Percentiles rank a stretch among this genome's conserved stretches.
These are phyloP conservation scores for Apogon hyalosoma DNA, from an alignment of 2,797 vertebrate species.

Conservation along the genomic window DNA sequence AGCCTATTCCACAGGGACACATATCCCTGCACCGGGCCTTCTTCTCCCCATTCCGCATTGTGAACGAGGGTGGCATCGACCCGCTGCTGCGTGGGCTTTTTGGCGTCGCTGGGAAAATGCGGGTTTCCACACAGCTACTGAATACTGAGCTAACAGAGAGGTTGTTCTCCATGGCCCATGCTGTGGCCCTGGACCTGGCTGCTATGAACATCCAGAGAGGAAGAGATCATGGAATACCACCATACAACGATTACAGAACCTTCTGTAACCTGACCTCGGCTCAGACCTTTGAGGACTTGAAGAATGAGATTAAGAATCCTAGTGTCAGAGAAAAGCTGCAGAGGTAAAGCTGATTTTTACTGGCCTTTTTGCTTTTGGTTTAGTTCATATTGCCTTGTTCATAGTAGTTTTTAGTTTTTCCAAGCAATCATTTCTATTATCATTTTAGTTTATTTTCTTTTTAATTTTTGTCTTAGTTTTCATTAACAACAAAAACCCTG, in stretches of 20 bases:
- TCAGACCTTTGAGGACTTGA: conserved; percentile 92
- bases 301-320: conserved; percentile 94
- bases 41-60: conserved; percentile 97
- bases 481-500: too few relatives aligned
- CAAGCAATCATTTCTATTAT: too few relatives aligned
- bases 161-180: conserved; percentile 96
- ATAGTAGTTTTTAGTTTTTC: too few relatives aligned
- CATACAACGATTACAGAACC: conserved; percentile 96
- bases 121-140: conserved; percentile 91
- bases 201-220: conserved; percentile 98
- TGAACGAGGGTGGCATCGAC: conserved; percentile 98
- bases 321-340: conserved; percentile 92
- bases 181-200: conserved; percentile 96
- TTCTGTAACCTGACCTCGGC: conserved; percentile 95
- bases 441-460: too few relatives aligned
- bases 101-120: conserved; percentile 95
- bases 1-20: conserved; percentile 93
- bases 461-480: too few relatives aligned
- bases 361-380: too few relatives aligned
- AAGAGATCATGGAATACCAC: conserved; percentile 95
- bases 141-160: conserved; percentile 97
- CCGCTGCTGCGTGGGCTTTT: conserved; percentile 95
- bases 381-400: too few relatives aligned
- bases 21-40: conserved; percentile 96
- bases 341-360: conserved; percentile 78